A percentile compares a stretch with the other conserved stretches of the same genome.
Conservation (phyloP, 2,888 invertebrate species). For the Carcina quercana region DNA sequence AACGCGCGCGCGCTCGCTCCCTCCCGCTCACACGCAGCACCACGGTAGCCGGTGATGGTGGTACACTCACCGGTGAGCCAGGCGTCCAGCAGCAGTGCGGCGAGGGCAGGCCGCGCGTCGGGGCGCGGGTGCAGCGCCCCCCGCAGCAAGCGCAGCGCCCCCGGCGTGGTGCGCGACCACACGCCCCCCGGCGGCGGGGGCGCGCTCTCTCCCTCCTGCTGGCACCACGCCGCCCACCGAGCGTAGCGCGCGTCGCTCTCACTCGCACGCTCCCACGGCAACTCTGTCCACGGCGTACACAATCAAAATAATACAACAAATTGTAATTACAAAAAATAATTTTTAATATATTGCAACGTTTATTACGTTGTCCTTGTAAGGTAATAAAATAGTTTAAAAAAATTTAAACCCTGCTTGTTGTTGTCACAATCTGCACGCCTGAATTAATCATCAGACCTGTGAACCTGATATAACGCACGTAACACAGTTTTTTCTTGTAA, state of each 20-base stretch:
- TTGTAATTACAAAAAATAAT: no score
- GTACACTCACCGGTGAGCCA: slow-evolving; percentile 1
- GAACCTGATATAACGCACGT: no score
- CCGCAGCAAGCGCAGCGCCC: slow-evolving; percentile 83
- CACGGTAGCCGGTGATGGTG: slow-evolving; percentile 1
- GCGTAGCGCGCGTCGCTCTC: slow-evolving; percentile 80
- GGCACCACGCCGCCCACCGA: slow-evolving; percentile 70
- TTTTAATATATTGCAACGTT: no score
- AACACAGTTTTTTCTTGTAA: no score
- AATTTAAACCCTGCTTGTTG: no score
- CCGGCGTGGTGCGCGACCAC: slow-evolving; percentile 87
- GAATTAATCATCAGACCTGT: no score
- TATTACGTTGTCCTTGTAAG: no score
- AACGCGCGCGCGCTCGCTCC: slow-evolving; percentile 47
- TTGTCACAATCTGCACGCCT: no score
- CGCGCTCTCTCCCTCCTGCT: slow-evolving; percentile 34
- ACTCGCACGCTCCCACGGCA: slow-evolving; percentile 95
- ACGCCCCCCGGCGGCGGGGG: slow-evolving; percentile 85
- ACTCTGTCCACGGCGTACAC: slow-evolving; percentile 74
- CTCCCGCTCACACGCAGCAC: slow-evolving; percentile 15
- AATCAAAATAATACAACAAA: no score
- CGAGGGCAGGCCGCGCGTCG: slow-evolving; percentile 76
- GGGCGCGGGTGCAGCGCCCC: slow-evolving; percentile 83
- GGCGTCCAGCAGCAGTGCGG: slow-evolving; percentile 63
- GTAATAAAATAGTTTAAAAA: no score